These are phyloP conservation scores for Geococcyx californianus DNA, from an alignment of 2,113 vertebrate genomes.

Conservation along the genomic window DNA sequence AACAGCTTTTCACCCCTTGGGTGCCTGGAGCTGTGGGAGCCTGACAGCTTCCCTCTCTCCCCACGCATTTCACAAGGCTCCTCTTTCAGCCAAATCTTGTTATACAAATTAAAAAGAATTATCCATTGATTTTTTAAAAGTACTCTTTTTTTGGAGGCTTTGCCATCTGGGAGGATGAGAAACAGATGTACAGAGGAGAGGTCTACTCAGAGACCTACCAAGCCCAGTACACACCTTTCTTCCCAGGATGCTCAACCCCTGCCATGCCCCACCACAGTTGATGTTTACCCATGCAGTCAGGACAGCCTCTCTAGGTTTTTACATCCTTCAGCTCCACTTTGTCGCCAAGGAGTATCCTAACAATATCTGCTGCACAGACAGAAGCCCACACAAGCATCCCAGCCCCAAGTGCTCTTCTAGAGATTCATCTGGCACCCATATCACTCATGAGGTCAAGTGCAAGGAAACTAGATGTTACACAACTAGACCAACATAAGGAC, in stretches of 20 bases:
- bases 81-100: neutral
- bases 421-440: neutral
- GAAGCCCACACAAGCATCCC: neutral
- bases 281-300: no score
- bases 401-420: neutral
- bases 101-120: neutral
- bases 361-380: neutral
- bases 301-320: neutral
- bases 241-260: neutral
- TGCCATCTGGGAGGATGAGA: neutral
- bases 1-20: neutral
- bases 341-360: fast-evolving
- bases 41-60: neutral
- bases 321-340: neutral
- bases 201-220: neutral
- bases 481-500: neutral
- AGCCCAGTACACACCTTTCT: neutral
- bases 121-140: neutral
- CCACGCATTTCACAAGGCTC: neutral
- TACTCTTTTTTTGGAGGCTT: neutral
- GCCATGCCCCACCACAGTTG: no score
- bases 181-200: fast-evolving
- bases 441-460: no score
- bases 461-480: neutral
- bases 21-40: neutral